phyloP scores from a whole-genome alignment of 2,797 vertebrate genomes.

The Leontopithecus rosalia region DNA sequence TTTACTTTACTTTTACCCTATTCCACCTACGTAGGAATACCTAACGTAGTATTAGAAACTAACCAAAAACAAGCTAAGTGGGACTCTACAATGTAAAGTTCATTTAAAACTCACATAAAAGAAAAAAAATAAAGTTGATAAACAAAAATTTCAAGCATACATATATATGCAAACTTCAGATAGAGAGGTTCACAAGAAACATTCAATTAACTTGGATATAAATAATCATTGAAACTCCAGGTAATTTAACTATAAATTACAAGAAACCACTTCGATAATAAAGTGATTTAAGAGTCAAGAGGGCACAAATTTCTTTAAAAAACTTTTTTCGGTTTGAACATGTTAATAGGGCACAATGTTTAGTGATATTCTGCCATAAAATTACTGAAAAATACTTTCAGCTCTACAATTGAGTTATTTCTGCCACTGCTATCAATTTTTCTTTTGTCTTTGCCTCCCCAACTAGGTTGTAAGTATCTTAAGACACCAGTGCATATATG shows the following conservation, averaged over 20 bases:
- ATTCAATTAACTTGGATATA: constrained; percentile 76
- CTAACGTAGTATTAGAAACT: constrained; percentile 39
- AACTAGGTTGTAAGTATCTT: constrained; percentile 26
- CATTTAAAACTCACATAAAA: constrained; percentile 74
- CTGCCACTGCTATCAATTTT: background rate
- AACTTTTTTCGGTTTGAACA: background rate
- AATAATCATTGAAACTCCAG: constrained; percentile 68
- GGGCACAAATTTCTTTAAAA: constrained; percentile 8
- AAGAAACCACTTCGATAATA: constrained; percentile 70
- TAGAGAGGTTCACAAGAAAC: constrained; percentile 79
- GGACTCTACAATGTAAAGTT: constrained; percentile 72
- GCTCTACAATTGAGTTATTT: constrained; percentile 41
- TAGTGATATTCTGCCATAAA: constrained; percentile 42
- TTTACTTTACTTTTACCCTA: constrained; percentile 69
- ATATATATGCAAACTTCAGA: constrained; percentile 77
- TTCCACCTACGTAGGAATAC: constrained; percentile 61
- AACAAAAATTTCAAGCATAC: constrained; percentile 79
- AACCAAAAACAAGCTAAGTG: constrained; percentile 65
- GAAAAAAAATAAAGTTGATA: constrained; percentile 77
- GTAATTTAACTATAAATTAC: constrained; percentile 81
- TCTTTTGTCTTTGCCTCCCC: background rate
- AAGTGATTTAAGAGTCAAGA: constrained; percentile 19
- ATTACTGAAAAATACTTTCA: background rate
- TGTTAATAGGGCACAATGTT: constrained; percentile 10
- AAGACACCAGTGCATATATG: constrained; percentile 12